Evolutionary conservation across 2,113 vertebrate species (phyloP), one percentile per base, ranked within the genome.

Genomic region (Euleptes europaea): DNA sequence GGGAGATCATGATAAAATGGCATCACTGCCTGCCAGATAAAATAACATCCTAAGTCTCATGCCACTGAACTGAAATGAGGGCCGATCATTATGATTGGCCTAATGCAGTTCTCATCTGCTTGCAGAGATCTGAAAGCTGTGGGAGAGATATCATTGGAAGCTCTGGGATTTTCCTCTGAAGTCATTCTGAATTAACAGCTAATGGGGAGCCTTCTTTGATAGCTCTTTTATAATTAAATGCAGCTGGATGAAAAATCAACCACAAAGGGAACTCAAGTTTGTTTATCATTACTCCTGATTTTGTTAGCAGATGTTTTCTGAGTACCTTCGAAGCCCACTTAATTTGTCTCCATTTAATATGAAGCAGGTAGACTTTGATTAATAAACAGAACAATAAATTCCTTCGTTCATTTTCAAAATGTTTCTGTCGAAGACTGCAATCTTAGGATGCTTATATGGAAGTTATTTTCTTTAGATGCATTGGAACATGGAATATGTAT

Each of bases 151-250:
- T 92, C 93, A 94, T 93, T 95, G 94, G 95, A 96, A 93, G 95
- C 95, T 95, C 93, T 94, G 95, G 93, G 95, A 96, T 95, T 96
- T 97, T 96, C 95, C 94, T 97, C 96, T 96, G 95, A 97, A 97
- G 96, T 96, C 95, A 88, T 94, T 96, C 95, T 96, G 95, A 97
- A 96, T 97, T 97, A 96, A 92, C 89, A 94, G 95, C 95, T 97
- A 97, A 97, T 96, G 95, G 96, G 94, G 95, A 96, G 94, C 94
- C 95, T 96, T 95, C 95, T 97, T 96, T 97, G 96, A 97, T 97
- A 97, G 96, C 89, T 90, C 93, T 96, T 92, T 95, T 95, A 96
- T 97, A 97, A 96, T 97, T 97, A 96, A 97, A 95, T 95, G 92
- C 96, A 97, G 96, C 96, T 97, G 96, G 95, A 95, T 96, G 91